Base-by-base conservation (phyloP, 1,140 invertebrate species). In the Catajapyx aquilonaris region DNA sequence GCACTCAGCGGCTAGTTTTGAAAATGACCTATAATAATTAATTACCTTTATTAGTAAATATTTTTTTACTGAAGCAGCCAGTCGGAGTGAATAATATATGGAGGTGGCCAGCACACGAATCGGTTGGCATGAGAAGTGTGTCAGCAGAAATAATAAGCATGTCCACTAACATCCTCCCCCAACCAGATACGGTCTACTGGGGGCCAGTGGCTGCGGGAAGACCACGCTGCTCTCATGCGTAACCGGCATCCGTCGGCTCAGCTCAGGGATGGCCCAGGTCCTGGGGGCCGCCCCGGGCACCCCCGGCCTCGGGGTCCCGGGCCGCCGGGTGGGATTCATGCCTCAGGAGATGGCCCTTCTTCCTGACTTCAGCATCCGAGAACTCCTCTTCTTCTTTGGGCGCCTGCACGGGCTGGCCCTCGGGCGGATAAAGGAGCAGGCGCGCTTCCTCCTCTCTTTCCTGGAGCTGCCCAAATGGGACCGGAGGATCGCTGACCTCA, bases 311-410 rank as follows among this genome's bases (percentile, higher is more conserved):
- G 77, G 76, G 0, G 71, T 86, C 1, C 81, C 83, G 0, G 81
- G 81, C 11, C 40, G 31, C n/a, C n/a, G n/a, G n/a, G n/a, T n/a
- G n/a, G n/a, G n/a, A n/a, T n/a, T n/a, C n/a, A n/a, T n/a, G n/a
- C n/a, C n/a, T n/a, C n/a, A 91, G 56, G 90, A 95, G 59, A 84
- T 91, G 18, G 88, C 88, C 0, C 61, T 96, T 0, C 95, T 90
- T 54, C 81, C 81, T 1, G 86, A 94, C 56, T 91, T 96, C 56
- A 83, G 84, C 0, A 95, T 94, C 42, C 69, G 73, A 41, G 91
- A 96, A 54, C 94, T 87, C 0, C 77, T 95, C 69, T 73, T 81
- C 62, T 95, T 93, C 53, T 95, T 95, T 56, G 90, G 90, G n/a
- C 81, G 84, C 69, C 79, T 95, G 46, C 86, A 88, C 52, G 80